phyloP scores from a whole-genome alignment of 1,140 invertebrate species.

The Zaprionus lachaisei region DNA sequence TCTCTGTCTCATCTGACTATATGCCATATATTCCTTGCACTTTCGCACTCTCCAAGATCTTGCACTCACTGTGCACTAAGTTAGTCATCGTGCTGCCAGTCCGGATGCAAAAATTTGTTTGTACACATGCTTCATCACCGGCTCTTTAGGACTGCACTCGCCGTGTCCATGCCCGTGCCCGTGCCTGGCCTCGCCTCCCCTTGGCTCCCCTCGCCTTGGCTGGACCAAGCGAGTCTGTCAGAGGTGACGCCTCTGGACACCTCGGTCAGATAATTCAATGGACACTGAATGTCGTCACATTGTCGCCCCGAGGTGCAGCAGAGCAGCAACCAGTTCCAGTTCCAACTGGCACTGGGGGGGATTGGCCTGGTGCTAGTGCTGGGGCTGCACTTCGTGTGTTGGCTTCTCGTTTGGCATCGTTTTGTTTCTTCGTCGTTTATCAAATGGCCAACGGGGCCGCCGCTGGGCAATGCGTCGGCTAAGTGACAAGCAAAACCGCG shows the following conservation, averaged over 20 bases:
- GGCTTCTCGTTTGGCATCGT: conserved; percentile 59
- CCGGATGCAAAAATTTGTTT: conserved; percentile 13
- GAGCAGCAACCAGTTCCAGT: background rate
- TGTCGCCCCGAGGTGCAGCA: conserved; percentile 56
- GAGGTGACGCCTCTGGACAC: conserved; percentile 35
- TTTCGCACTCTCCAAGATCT: background rate
- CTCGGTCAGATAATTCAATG: conserved; percentile 55
- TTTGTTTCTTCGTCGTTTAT: conserved; percentile 76
- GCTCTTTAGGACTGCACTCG: conserved; percentile 16
- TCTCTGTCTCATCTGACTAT: too few relatives aligned
- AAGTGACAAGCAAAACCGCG: conserved; percentile 84
- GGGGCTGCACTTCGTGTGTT: conserved; percentile 40
- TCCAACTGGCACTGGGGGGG: background rate
- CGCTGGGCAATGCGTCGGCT: conserved; percentile 69
- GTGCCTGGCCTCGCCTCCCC: background rate
- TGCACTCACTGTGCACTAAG: background rate
- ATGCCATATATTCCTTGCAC: too few relatives aligned
- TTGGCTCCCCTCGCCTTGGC: background rate
- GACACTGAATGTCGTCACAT: conserved; percentile 75
- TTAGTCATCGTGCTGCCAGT: conserved; percentile 1
- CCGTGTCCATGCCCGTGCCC: too few relatives aligned
- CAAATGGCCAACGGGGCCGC: conserved; percentile 75
- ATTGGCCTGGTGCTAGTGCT: background rate
- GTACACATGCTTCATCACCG: conserved; percentile 20
- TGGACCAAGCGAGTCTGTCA: conserved; percentile 10